A percentile compares a stretch with the other conserved stretches of the same genome.
Evolutionary conservation across 2,113 vertebrate species (phyloP).

Genomic region (Silurus meridionalis): DNA sequence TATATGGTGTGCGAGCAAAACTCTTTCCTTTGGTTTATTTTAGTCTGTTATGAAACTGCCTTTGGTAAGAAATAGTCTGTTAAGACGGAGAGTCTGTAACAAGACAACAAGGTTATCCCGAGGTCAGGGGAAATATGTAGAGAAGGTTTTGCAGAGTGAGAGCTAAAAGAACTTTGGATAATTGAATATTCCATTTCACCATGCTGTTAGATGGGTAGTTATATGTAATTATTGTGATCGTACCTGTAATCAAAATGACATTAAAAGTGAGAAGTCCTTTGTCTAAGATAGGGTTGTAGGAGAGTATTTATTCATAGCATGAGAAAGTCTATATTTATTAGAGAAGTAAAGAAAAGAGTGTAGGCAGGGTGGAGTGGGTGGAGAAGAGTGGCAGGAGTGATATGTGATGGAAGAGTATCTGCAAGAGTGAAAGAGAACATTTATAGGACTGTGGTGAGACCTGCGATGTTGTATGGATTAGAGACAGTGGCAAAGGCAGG

Average conservation of each 20-base stretch:
- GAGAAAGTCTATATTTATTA: neutral
- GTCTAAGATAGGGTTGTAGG: neutral
- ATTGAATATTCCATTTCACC: neutral
- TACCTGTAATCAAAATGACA: neutral
- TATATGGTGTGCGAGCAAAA: neutral
- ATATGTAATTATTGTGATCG: conserved; percentile 7
- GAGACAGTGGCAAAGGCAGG: too few relatives aligned
- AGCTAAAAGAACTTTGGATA: neutral
- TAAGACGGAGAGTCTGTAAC: neutral
- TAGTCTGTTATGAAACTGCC: conserved; percentile 5
- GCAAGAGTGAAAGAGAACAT: too few relatives aligned
- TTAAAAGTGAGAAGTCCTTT: conserved; percentile 18
- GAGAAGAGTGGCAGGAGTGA: too few relatives aligned
- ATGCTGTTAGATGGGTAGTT: neutral
- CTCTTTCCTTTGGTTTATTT: conserved; percentile 17
- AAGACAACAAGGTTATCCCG: neutral
- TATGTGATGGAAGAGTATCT: too few relatives aligned
- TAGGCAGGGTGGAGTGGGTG: too few relatives aligned
- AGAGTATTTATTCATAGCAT: conserved; percentile 25
- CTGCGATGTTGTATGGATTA: too few relatives aligned
- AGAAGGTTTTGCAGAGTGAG: neutral
- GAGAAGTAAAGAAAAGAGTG: too few relatives aligned
- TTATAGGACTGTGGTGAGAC: too few relatives aligned
- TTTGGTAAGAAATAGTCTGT: conserved; percentile 4
- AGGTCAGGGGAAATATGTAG: conserved; percentile 16